Conservation (phyloP, 2,797 vertebrate species). For the Tenualosa ilisha region DNA sequence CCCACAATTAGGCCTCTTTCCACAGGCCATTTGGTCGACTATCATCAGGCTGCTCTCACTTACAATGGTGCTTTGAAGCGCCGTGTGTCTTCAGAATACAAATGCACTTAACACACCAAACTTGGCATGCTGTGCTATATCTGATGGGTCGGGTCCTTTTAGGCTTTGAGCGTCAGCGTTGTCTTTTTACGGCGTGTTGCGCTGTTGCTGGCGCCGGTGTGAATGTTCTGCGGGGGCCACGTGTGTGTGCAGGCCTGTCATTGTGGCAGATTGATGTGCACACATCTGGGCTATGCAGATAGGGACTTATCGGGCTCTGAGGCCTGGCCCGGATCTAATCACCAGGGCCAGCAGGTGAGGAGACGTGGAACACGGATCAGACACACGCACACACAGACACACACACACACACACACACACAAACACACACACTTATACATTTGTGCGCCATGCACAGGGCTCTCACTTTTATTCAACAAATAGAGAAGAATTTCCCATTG, state of each 20-base stretch:
- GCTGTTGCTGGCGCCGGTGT: constrained; percentile 24
- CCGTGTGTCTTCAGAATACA: not conserved
- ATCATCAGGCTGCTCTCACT: not conserved
- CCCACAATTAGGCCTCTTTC: constrained; percentile 25
- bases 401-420: not conserved
- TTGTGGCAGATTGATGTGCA: constrained; percentile 68
- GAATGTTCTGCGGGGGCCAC: constrained; percentile 52
- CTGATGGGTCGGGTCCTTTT: not conserved
- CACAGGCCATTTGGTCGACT: not conserved
- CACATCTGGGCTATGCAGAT: constrained; percentile 74
- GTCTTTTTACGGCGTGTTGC: constrained; percentile 56
- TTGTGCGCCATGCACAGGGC: not conserved
- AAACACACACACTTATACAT: not conserved
- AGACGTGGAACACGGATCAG: constrained; percentile 68
- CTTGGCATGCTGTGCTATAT: not conserved
- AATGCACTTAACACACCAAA: not conserved
- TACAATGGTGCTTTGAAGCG: not conserved
- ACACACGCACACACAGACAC: constrained; percentile 7
- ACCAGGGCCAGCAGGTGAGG: constrained; percentile 73
- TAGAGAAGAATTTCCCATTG: constrained; percentile 68
- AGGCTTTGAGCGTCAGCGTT: not conserved
- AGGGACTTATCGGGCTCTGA: constrained; percentile 70
- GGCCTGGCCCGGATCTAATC: constrained; percentile 68
- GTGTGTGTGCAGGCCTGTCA: constrained; percentile 56
- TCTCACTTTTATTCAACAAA: constrained; percentile 69